Evolutionary conservation across 2,113 vertebrate genomes (phyloP), one percentile per base, ranked within the genome.

Genomic region (Prionailurus bengalensis): DNA sequence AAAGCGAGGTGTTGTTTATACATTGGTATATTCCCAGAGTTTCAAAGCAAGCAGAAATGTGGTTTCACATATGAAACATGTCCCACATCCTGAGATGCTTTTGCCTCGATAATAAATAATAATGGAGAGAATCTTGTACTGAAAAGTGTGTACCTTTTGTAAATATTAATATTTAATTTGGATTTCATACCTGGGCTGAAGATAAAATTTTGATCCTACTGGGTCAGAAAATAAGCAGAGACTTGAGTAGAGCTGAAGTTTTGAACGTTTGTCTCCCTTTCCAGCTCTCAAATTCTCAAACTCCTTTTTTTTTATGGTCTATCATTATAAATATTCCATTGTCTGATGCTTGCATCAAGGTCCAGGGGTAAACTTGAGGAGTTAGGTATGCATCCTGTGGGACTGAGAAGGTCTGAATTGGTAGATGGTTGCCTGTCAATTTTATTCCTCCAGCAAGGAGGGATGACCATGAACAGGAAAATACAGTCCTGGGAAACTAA

Each of bases 31-130:
- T 36, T 79, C 16, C 66, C 55, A 73, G 51, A 55, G 19, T 95
- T 89, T 84, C 79, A 76, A 89, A 81, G 36, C 71, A 70, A 92
- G 5, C 48, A 33, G 27, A 42, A 84, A 84, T 10, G 5, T 95
- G 6, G 15, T 45, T 81, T 94, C 39, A 21, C 63, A 73, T 33
- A 48, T 51, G 79, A 93, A 91, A 31, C 7, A 4, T 45, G 2
- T 48, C 42, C 53, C 11, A 19, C 13, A 73, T 92, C 36, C 89
- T 89, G 45, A 96, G 80, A 83, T 92, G 2, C 10, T 96, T 61
- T 97, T 86, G 65, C 42, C 42, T 94, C n/a, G 15, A 21, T 83
- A 65, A 73, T 53, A 76, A 95, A 58, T 70, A 78, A 81, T 33
- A 88, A 71, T 36, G 36, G 19, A 85, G 58, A 65, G 2, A 65